Evolutionary conservation across 2,888 invertebrate species (phyloP).

Genomic region (Platerodrilus igneus): DNA sequence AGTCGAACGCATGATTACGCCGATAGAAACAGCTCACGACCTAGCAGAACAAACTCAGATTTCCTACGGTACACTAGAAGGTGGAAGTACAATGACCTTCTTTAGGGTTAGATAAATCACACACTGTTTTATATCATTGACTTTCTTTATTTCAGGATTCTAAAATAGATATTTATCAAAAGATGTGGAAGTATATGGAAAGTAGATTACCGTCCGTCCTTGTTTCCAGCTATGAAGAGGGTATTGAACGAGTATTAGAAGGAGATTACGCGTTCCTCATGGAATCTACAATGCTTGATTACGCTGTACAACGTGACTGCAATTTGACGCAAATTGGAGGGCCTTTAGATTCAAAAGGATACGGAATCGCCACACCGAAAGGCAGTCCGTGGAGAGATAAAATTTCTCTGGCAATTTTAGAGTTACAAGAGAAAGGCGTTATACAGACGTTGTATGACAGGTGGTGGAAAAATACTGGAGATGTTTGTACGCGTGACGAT

Average conservation of each 20-base stretch:
- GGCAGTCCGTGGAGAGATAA: conserved; percentile 96
- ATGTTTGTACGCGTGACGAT: conserved; percentile 82
- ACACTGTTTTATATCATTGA: neutral
- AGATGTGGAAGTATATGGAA: conserved; percentile 95
- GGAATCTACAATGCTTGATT: conserved; percentile 98
- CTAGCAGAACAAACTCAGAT: conserved; percentile 91
- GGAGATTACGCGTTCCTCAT: conserved; percentile 96
- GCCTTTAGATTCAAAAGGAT: conserved; percentile 74
- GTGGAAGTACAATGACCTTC: conserved; percentile 96
- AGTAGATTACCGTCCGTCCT: conserved; percentile 73
- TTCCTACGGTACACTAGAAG: conserved; percentile 87
- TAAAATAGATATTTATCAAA: conserved; percentile 83
- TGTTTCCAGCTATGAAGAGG: conserved; percentile 86
- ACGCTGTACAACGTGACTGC: conserved; percentile 90
- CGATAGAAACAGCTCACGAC: conserved; percentile 94
- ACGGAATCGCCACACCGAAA: conserved; percentile 95
- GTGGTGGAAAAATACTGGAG: conserved; percentile 97
- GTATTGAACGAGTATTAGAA: conserved; percentile 76
- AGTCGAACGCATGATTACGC: conserved; percentile 92
- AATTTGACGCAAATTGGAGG: conserved; percentile 97
- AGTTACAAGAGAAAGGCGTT: conserved; percentile 91
- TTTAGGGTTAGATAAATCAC: conserved; percentile 66
- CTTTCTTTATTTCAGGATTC: conserved; percentile 60
- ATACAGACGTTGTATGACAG: conserved; percentile 92
- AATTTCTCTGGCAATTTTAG: conserved; percentile 89